Base-by-base conservation (phyloP, 2,113 vertebrate genomes). In the Alethe diademata region DNA sequence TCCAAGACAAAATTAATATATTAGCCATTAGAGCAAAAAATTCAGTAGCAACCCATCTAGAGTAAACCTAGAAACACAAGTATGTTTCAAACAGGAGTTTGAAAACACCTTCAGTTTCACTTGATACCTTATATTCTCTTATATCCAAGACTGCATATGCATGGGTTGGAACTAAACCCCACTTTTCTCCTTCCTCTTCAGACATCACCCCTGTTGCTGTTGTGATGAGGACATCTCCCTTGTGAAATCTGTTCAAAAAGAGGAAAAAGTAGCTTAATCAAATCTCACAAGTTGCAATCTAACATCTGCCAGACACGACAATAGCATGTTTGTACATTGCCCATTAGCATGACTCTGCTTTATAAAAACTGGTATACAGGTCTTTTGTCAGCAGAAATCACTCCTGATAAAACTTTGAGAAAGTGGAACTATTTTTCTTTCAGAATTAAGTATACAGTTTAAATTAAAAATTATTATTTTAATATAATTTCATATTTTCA, bases 91-190 rank as follows among this genome's bases (percentile, higher is more conserved):
- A 75, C 36, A 92, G 56, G n/a, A 38, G 28, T 20, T 40, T 25
- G 47, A 88, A 72, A 65, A 84, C 33, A 94, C 2, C 38, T 50
- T 43, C 22, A 19, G 25, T 78, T 88, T 70, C 38, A 57, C 0
- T 45, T 40, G 69, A 88, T 85, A 99, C 99, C 99, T 99, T 99
- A 93, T 99, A 97, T 72, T 99, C 99, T 97, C 99, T 98, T 96
- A 99, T 99, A 93, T 99, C 99, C 81, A 99, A 95, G 83, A 99
- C 99, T 45, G 99, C 99, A 33, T 99, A 99, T 2, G 99, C 99
- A 33, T 99, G 99, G 33, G 99, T 99, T 54, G 99, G 99, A 95
- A 99, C 99, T 86, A 99, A 98, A 54, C 99, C 99, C 99, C 99
- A 99, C 92, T 93, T 98, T 87, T 99, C 99, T 71, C 99, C 99